phyloP scores from a whole-genome alignment of 2,797 vertebrate species.

The Pantherophis vulpinus region DNA sequence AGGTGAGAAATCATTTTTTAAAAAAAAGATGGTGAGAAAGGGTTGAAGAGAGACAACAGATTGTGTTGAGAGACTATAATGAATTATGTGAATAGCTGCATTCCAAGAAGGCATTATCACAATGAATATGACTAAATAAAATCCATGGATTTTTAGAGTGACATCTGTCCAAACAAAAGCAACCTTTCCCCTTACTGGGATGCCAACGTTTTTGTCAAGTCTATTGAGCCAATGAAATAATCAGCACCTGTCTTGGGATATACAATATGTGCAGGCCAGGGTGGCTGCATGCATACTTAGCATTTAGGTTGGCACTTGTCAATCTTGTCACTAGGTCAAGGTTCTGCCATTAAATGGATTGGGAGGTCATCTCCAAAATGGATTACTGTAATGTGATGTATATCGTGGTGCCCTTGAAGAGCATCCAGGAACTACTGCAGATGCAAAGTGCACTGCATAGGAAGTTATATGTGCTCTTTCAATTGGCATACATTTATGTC shows the following conservation, averaged over 20 bases:
- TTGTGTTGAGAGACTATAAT: conserved; percentile 4
- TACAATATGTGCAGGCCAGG: neutral
- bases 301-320: neutral
- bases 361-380: neutral
- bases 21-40: neutral
- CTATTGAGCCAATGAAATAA: neutral
- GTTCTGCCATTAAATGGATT: neutral
- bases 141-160: conserved; percentile 16
- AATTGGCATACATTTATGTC: neutral
- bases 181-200: conserved; percentile 25
- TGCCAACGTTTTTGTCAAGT: neutral
- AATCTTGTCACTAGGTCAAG: neutral
- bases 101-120: conserved; percentile 45
- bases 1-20: conserved; percentile 51
- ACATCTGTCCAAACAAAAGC: conserved; percentile 52
- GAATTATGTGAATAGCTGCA: conserved; percentile 42
- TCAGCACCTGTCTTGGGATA: neutral
- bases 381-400: neutral
- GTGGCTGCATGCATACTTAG: neutral
- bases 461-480: neutral
- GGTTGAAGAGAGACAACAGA: conserved; percentile 10
- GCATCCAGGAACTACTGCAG: neutral
- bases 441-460: neutral
- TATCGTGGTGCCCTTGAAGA: neutral
- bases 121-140: conserved; percentile 32